Conservation (phyloP, 1,140 invertebrate genomes). For the Drosophila pseudoananassae region DNA sequence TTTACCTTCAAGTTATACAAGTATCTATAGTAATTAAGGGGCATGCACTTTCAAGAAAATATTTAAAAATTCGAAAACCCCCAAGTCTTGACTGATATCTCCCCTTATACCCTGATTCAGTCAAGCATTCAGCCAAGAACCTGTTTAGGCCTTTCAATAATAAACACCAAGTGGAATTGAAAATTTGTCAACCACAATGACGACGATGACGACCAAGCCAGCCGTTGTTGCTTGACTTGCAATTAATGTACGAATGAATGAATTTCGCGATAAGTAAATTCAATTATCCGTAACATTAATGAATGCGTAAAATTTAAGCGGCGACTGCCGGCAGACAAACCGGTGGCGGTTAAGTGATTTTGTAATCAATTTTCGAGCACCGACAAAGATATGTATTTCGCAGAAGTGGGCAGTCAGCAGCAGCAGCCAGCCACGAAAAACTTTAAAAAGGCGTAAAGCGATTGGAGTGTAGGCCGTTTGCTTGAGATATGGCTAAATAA, state of each 20-base stretch:
- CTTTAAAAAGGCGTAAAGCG: slow-evolving; percentile 64
- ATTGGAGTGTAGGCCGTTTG: slow-evolving; percentile 57
- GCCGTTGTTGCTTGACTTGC: slow-evolving; percentile 38
- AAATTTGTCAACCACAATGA: slow-evolving; percentile 34
- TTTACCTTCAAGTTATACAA: too few relatives aligned
- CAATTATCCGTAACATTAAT: slow-evolving; percentile 80
- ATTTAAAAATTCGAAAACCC: too few relatives aligned
- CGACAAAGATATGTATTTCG: slow-evolving; percentile 7
- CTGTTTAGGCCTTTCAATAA: slow-evolving; percentile 32
- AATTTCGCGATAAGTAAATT: slow-evolving; percentile 80
- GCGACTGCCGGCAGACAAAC: slow-evolving; percentile 51
- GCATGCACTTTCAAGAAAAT: too few relatives aligned
- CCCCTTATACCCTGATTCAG: not conserved
- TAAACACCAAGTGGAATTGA: slow-evolving; percentile 22
- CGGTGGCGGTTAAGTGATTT: slow-evolving; percentile 60
- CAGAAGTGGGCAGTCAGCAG: slow-evolving; percentile 33
- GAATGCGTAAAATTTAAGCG: slow-evolving; percentile 80
- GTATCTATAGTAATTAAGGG: too few relatives aligned
- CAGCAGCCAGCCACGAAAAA: slow-evolving; percentile 13
- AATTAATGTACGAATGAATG: slow-evolving; percentile 72
- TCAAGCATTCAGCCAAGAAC: slow-evolving; percentile 8
- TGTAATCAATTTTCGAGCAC: slow-evolving; percentile 66
- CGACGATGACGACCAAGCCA: not conserved
- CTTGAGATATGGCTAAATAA: slow-evolving; percentile 70
- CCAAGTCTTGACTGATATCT: not conserved